Percentiles rank a stretch among this genome's conserved stretches.
Evolutionary conservation across 2,113 vertebrate genomes (phyloP).

Genomic region (Anas platyrhynchos): DNA sequence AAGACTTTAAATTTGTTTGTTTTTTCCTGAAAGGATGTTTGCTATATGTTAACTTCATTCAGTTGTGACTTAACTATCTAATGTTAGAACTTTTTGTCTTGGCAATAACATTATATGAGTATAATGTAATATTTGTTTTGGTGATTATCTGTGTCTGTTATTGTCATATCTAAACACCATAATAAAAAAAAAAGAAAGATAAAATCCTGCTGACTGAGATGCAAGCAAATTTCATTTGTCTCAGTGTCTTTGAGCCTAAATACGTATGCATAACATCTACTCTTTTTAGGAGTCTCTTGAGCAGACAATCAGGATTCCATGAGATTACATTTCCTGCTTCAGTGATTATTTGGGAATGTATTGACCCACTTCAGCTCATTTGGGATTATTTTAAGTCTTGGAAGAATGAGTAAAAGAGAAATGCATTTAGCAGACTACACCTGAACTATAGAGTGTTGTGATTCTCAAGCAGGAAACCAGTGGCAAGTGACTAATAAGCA

Average conservation of each 20-base stretch:
- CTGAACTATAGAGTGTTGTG: not conserved
- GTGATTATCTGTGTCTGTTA: not conserved
- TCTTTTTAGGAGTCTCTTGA: not conserved
- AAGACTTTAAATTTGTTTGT: not conserved
- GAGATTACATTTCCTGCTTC: constrained; percentile 46
- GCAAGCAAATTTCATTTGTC: not conserved
- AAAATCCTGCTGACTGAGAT: not conserved
- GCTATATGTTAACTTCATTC: not conserved
- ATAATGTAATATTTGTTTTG: not conserved
- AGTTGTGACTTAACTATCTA: not conserved
- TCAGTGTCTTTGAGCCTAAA: not conserved
- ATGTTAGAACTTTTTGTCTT: not conserved
- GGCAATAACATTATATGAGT: not conserved
- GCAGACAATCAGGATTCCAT: constrained; percentile 8
- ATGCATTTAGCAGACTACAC: not conserved
- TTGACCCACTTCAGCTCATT: not conserved
- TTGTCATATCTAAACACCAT: not conserved
- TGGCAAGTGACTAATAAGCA: not conserved
- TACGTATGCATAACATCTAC: not conserved
- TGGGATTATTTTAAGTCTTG: constrained; percentile 5
- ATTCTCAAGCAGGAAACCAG: not conserved
- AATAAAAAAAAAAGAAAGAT: not conserved
- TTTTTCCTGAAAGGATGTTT: not conserved
- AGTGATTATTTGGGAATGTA: constrained; percentile 30
- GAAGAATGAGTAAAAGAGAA: not conserved